These are phyloP conservation scores for Luffia ferchaultella DNA, from an alignment of 2,888 invertebrate genomes.

Conservation along the genomic window DNA sequence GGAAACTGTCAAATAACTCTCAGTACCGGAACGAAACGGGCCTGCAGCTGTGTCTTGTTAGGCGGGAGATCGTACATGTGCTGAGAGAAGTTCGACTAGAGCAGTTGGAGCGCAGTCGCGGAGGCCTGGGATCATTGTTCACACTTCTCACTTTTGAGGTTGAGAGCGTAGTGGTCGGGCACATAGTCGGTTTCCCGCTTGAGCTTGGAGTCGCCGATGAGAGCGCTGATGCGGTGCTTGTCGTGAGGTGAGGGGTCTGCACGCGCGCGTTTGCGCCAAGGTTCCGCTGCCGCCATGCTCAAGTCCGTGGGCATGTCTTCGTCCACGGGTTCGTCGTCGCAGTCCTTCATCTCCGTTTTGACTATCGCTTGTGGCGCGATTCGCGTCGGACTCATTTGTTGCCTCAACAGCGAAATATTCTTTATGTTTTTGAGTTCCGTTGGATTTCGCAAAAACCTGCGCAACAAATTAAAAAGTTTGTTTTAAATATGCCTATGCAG, in stretches of 20 bases:
- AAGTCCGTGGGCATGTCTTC: conserved; percentile 78
- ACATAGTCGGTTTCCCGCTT: conserved; percentile 52
- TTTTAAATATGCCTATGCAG: too few relatives aligned
- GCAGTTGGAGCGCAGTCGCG: conserved; percentile 39
- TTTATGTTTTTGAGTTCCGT: conserved; percentile 94
- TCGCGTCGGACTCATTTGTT: conserved; percentile 77
- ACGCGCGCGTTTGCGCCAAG: conserved; percentile 54
- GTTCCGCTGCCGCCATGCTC: conserved; percentile 66
- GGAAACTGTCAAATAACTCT: conserved; percentile 55
- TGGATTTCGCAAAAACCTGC: conserved; percentile 91
- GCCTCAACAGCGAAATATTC: conserved; percentile 87
- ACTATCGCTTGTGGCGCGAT: conserved; percentile 42
- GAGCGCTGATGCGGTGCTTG: conserved; percentile 60
- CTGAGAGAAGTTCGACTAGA: conserved; percentile 60
- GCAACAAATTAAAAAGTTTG: too few relatives aligned
- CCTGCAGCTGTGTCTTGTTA: not conserved
- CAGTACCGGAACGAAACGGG: conserved; percentile 23
- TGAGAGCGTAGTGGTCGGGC: conserved; percentile 52
- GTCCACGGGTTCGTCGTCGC: conserved; percentile 54
- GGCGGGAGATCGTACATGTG: conserved; percentile 33
- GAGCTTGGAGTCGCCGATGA: conserved; percentile 58
- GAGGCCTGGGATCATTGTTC: conserved; percentile 48
- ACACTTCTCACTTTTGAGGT: conserved; percentile 62
- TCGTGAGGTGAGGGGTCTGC: conserved; percentile 37
- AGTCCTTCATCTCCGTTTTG: conserved; percentile 56